Percentiles rank a stretch among this genome's conserved stretches.
Evolutionary conservation across 2,113 vertebrate species (phyloP).

Genomic region (Anas platyrhynchos): DNA sequence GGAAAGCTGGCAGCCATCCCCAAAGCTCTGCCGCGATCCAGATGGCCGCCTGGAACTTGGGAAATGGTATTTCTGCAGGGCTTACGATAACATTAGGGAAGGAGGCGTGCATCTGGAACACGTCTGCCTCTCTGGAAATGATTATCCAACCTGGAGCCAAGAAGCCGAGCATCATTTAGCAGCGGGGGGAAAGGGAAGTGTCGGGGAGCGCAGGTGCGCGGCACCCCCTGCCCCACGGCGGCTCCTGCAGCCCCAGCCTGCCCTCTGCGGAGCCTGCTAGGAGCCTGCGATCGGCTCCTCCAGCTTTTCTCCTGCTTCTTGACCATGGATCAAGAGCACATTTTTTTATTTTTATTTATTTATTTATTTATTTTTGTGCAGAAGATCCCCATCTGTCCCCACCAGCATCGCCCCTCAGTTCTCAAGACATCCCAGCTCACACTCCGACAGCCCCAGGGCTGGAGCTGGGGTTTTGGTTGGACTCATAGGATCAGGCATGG

Average conservation of each 20-base stretch:
- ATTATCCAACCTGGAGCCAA: neutral
- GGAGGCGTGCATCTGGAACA: neutral
- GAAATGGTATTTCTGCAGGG: neutral
- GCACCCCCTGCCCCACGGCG: neutral
- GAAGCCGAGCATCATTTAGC: slow-evolving; percentile 8
- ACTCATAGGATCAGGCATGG: accelerated
- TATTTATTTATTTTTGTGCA: neutral
- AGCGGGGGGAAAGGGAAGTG: neutral
- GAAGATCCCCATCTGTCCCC: neutral
- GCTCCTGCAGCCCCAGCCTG: neutral
- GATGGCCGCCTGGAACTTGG: neutral
- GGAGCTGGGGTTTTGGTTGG: neutral
- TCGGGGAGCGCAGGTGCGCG: neutral
- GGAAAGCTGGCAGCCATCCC: neutral
- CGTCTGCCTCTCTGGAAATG: neutral
- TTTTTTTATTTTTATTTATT: neutral
- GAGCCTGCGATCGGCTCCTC: neutral
- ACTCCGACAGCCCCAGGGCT: neutral
- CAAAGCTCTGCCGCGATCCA: neutral
- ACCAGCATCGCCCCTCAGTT: neutral
- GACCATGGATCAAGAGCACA: accelerated
- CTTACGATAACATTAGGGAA: neutral
- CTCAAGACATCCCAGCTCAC: neutral
- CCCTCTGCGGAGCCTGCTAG: neutral
- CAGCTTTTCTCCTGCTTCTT: neutral